Percentiles rank a stretch among this genome's conserved stretches.
These are phyloP conservation scores for Spatulosminthurus flaviceps DNA, from an alignment of 2,888 invertebrate species.

Conservation along the genomic window DNA sequence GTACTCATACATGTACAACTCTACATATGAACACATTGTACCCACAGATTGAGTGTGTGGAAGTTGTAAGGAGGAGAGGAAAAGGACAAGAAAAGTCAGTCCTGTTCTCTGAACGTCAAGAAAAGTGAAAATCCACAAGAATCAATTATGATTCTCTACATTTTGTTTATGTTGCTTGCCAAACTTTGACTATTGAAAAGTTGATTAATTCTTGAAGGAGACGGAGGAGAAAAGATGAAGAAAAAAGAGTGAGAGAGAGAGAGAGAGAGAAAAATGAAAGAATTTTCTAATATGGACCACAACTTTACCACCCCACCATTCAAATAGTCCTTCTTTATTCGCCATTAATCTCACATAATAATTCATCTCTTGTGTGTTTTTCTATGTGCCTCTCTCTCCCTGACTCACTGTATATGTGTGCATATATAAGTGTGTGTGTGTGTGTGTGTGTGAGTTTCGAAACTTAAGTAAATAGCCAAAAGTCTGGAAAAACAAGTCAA, in stretches of 20 bases:
- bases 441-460: neutral
- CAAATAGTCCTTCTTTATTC: neutral
- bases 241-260: neutral
- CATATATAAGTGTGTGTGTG: too few species aligned
- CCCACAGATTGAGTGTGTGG: neutral
- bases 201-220: slow-evolving; percentile 49
- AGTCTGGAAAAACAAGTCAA: slow-evolving; percentile 6
- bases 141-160: slow-evolving; percentile 50
- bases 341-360: slow-evolving; percentile 2
- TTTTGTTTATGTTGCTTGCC: slow-evolving; percentile 16
- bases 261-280: slow-evolving; percentile 1
- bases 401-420: too few species aligned
- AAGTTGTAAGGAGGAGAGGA: slow-evolving; percentile 11
- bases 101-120: slow-evolving; percentile 27
- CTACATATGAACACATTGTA: too few species aligned
- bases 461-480: neutral
- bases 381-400: too few species aligned
- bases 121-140: slow-evolving; percentile 51
- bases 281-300: neutral
- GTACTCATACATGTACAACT: too few species aligned
- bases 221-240: neutral
- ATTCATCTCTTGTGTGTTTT: neutral
- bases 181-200: slow-evolving; percentile 50
- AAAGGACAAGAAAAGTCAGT: too few species aligned
- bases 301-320: neutral